Evolutionary conservation across 2,113 vertebrate species (phyloP).

Genomic region (Heteronetta atricapilla): DNA sequence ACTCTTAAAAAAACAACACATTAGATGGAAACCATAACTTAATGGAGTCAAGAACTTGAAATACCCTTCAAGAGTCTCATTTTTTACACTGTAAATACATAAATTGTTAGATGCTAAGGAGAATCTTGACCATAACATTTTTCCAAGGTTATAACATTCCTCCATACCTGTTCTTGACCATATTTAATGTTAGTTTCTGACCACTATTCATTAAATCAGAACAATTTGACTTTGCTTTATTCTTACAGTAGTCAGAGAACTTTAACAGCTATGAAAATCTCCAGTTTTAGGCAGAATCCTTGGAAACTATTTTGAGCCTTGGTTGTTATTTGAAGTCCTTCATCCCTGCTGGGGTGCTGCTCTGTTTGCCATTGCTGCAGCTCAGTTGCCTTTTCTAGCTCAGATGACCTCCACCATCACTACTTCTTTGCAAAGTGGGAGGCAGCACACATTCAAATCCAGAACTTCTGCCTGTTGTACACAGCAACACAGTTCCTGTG

Average conservation of each 20-base stretch:
- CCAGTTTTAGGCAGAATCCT: not conserved
- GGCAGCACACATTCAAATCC: fast-evolving
- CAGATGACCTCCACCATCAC: not conserved
- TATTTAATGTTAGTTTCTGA: not conserved
- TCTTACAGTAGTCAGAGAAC: not conserved
- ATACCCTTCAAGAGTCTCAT: not conserved
- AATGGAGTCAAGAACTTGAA: not conserved
- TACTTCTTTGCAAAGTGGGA: not conserved
- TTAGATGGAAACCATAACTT: not conserved
- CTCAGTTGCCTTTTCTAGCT: not conserved
- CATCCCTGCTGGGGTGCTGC: fast-evolving
- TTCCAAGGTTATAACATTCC: not conserved
- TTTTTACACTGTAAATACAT: not conserved
- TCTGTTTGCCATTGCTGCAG: not conserved
- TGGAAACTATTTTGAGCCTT: not conserved
- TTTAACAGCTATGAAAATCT: not conserved
- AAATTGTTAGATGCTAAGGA: not conserved
- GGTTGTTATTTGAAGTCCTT: not conserved
- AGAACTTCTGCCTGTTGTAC: not conserved
- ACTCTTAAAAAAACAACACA: not conserved
- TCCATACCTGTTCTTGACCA: not conserved
- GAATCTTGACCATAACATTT: not conserved
- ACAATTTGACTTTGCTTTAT: not conserved
- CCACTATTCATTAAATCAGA: not conserved
- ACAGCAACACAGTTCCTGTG: not conserved